A percentile compares a stretch with the other conserved stretches of the same genome.
phyloP scores from a whole-genome alignment of 2,113 vertebrate species.

The Cettia cetti region DNA sequence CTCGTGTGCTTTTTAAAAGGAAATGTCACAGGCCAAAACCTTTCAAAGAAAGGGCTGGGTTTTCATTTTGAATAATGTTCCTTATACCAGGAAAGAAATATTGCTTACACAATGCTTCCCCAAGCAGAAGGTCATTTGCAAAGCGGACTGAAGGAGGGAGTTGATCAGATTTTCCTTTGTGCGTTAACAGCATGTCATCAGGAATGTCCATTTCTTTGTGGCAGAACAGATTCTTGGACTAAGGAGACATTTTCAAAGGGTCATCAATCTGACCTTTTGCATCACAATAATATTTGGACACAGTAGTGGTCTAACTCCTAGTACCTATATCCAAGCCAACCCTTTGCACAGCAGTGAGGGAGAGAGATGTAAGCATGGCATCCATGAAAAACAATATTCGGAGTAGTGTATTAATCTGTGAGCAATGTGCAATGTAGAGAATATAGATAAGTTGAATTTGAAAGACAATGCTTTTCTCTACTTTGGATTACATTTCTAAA shows the following conservation, averaged over 20 bases:
- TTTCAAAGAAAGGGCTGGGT: neutral
- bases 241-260: conserved; percentile 3
- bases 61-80: neutral
- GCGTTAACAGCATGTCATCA: neutral
- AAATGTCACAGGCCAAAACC: neutral
- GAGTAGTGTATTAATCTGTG: neutral
- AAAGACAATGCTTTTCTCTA: neutral
- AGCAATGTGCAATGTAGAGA: neutral
- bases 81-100: neutral
- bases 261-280: conserved; percentile 2
- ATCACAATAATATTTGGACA: neutral
- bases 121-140: neutral
- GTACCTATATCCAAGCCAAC: neutral
- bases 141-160: neutral
- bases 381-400: neutral
- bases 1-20: neutral
- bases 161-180: conserved; percentile 33
- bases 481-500: neutral
- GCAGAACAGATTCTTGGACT: neutral
- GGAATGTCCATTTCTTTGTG: conserved; percentile 29
- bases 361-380: neutral
- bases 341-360: neutral
- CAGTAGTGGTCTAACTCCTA: neutral
- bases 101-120: neutral
- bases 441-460: neutral